A percentile compares a stretch with the other conserved stretches of the same genome.
phyloP scores from a whole-genome alignment of 2,797 vertebrate species.

The Pseudochirops corinnae region DNA sequence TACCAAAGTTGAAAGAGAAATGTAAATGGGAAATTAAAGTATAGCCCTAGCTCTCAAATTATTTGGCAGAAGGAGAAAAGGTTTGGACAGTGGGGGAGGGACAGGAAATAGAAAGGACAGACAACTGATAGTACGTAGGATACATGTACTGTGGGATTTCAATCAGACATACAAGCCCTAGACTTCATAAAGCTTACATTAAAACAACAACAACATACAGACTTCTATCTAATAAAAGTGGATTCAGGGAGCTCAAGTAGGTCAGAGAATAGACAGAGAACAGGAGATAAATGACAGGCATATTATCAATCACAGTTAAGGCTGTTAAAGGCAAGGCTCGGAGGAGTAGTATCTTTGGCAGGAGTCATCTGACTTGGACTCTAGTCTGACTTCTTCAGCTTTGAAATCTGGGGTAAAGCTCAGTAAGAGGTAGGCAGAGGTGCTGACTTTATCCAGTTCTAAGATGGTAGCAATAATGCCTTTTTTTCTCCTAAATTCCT shows the following conservation, averaged over 20 bases:
- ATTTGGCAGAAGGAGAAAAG: conserved; percentile 6
- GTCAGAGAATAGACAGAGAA: background rate
- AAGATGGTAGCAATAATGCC: background rate
- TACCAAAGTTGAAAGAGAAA: background rate
- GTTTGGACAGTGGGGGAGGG: background rate
- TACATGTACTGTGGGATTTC: background rate
- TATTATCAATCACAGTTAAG: background rate
- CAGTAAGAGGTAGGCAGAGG: background rate
- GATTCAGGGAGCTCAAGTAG: background rate
- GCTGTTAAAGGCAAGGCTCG: background rate
- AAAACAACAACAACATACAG: background rate
- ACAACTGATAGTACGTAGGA: background rate
- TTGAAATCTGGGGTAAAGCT: background rate
- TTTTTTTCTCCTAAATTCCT: background rate
- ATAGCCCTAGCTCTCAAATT: background rate
- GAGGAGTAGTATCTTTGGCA: background rate
- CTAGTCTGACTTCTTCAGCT: background rate
- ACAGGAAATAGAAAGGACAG: background rate
- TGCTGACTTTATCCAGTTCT: background rate
- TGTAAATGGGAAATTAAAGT: background rate
- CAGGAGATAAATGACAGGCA: background rate
- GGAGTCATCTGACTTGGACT: background rate
- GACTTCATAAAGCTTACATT: background rate
- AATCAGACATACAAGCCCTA: background rate
- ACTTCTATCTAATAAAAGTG: background rate